Conservation (phyloP, 2,113 vertebrate species). For the Poicephalus gulielmi region DNA sequence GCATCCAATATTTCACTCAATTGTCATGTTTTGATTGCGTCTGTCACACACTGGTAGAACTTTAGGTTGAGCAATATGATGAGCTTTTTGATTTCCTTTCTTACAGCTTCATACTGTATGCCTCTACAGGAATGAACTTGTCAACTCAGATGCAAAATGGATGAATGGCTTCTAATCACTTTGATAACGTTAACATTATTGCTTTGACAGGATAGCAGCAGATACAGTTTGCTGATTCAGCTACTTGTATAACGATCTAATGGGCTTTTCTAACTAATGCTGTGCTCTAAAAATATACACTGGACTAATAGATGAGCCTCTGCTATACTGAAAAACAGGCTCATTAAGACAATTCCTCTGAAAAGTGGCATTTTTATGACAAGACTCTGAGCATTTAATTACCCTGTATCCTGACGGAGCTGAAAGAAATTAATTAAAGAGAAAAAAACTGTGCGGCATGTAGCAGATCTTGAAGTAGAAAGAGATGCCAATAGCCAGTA, state of each 20-base stretch:
- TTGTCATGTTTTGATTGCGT: slow-evolving; percentile 50
- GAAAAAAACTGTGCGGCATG: background rate
- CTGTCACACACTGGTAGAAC: slow-evolving; percentile 7
- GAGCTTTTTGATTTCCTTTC: slow-evolving; percentile 33
- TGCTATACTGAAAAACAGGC: slow-evolving; percentile 44
- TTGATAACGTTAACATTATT: slow-evolving; percentile 54
- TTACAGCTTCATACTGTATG: background rate
- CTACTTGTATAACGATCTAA: slow-evolving; percentile 65
- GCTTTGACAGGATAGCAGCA: slow-evolving; percentile 57
- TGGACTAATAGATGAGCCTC: slow-evolving; percentile 57
- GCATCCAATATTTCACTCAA: background rate
- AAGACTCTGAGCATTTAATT: slow-evolving; percentile 54
- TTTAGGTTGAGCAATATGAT: slow-evolving; percentile 4
- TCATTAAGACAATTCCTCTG: slow-evolving; percentile 63
- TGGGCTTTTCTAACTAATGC: slow-evolving; percentile 63
- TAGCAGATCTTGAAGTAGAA: slow-evolving; percentile 4
- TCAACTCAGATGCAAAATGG: slow-evolving; percentile 52
- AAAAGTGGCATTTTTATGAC: slow-evolving; percentile 58
- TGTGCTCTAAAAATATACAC: slow-evolving; percentile 62
- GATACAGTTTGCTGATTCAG: slow-evolving; percentile 71
- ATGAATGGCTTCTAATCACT: slow-evolving; percentile 68
- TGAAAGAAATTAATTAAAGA: slow-evolving; percentile 55
- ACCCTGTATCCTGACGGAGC: slow-evolving; percentile 36
- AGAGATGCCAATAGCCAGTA: background rate
- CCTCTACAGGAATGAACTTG: slow-evolving; percentile 48